Evolutionary conservation across 2,888 invertebrate species (phyloP).

Genomic region (Opisthograptis luteolata): DNA sequence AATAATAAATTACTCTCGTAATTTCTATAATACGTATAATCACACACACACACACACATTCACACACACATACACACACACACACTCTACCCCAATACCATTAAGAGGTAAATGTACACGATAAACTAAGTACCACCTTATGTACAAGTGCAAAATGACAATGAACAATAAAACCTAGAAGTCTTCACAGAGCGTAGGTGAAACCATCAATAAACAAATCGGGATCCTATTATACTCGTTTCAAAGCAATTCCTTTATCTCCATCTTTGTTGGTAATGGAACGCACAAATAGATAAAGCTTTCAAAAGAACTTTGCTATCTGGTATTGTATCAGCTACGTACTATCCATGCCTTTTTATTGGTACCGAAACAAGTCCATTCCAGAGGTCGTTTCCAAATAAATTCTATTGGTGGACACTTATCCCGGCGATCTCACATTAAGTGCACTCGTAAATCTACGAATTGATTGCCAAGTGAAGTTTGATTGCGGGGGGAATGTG

Average conservation of each 20-base stretch:
- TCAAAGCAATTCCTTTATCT: slow-evolving; percentile 21
- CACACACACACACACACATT: too few relatives aligned
- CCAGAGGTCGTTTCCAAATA: slow-evolving; percentile 34
- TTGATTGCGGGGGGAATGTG: slow-evolving; percentile 46
- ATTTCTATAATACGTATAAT: too few relatives aligned
- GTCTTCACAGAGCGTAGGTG: too few relatives aligned
- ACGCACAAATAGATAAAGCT: slow-evolving; percentile 30
- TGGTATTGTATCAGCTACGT: slow-evolving; percentile 29
- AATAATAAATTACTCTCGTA: too few relatives aligned
- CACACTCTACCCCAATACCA: too few relatives aligned
- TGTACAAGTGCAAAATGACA: too few relatives aligned
- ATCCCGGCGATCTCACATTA: slow-evolving; percentile 46
- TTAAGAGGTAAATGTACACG: too few relatives aligned
- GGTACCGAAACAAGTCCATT: slow-evolving; percentile 37
- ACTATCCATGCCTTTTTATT: slow-evolving; percentile 28
- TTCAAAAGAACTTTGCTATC: slow-evolving; percentile 27
- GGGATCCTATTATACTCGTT: slow-evolving; percentile 9
- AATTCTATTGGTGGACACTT: slow-evolving; percentile 45
- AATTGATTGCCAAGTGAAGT: slow-evolving; percentile 52
- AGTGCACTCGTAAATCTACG: slow-evolving; percentile 56
- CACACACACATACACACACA: too few relatives aligned
- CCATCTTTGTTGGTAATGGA: slow-evolving; percentile 23
- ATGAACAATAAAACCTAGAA: too few relatives aligned
- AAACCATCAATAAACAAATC: slow-evolving; percentile 16
- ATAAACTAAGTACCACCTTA: too few relatives aligned